A percentile compares a stretch with the other conserved stretches of the same genome.
phyloP scores from a whole-genome alignment of 2,113 vertebrate genomes.

The Menidia beryllina region DNA sequence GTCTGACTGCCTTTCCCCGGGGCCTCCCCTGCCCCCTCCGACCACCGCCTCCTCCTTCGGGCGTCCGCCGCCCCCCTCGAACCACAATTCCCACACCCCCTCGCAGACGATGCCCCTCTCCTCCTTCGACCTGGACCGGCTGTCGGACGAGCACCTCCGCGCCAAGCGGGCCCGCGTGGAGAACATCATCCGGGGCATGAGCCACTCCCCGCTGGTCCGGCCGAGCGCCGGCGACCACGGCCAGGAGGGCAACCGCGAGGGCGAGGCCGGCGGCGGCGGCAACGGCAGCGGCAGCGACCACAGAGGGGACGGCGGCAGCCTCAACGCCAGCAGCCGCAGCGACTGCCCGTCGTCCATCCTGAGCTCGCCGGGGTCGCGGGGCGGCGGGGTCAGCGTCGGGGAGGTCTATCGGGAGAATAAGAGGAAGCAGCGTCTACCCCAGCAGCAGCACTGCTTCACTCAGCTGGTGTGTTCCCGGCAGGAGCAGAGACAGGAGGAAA shows the following conservation, averaged over 20 bases:
- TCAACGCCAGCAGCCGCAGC: conserved; percentile 56
- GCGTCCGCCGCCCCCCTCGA: conserved; percentile 70
- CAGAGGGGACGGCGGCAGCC: conserved; percentile 47
- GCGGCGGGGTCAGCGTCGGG: conserved; percentile 48
- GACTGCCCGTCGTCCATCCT: conserved; percentile 87
- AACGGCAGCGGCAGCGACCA: conserved; percentile 49
- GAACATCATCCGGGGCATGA: conserved; percentile 99
- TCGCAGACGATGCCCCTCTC: conserved; percentile 88
- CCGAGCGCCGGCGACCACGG: conserved; percentile 71
- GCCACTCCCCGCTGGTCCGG: conserved; percentile 95
- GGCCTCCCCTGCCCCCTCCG: conserved; percentile 80
- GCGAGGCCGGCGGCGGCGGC: conserved; percentile 40
- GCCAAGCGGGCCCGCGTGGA: conserved; percentile 98
- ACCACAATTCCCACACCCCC: conserved; percentile 77
- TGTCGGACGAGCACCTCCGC: conserved; percentile 97
- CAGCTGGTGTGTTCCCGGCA: conserved; percentile 96
- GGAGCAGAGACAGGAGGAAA: conserved; percentile 96
- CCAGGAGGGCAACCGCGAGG: conserved; percentile 47
- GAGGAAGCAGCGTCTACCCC: conserved; percentile 97
- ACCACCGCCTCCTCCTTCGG: conserved; percentile 82
- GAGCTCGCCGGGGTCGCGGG: conserved; percentile 67
- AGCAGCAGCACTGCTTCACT: conserved; percentile 98
- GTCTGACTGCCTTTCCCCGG: conserved; percentile 96
- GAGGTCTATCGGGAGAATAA: conserved; percentile 99
- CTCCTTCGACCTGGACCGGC: conserved; percentile 95